Conservation (phyloP, 2,888 invertebrate genomes). For the Pyrrhosoma nymphula region DNA sequence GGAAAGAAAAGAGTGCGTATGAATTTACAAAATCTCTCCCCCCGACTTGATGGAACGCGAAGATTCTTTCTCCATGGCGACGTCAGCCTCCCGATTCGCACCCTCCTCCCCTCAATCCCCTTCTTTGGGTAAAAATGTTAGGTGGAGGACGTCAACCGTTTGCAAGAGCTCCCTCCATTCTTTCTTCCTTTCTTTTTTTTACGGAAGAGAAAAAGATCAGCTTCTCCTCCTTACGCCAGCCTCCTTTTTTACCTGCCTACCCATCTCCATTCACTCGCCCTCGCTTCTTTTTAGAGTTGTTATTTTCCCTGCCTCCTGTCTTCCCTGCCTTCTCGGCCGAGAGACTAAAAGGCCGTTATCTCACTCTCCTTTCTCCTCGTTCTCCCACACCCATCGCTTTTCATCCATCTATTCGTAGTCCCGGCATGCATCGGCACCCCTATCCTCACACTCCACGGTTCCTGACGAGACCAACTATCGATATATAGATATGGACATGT, state of each 20-base stretch:
- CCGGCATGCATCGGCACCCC: background rate
- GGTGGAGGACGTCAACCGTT: background rate
- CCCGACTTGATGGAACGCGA: background rate
- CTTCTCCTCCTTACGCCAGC: constrained; percentile 1
- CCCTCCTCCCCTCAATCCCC: background rate
- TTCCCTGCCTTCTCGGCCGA: background rate
- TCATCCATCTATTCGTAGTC: too few relatives aligned
- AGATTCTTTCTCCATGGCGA: background rate
- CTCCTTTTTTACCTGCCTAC: background rate
- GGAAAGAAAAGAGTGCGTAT: background rate
- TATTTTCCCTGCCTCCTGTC: background rate
- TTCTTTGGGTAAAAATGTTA: background rate
- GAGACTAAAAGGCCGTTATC: background rate
- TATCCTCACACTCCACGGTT: background rate
- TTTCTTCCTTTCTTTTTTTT: background rate
- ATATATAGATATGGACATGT: too few relatives aligned
- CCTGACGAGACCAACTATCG: too few relatives aligned
- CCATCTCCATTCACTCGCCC: background rate
- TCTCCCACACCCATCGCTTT: too few relatives aligned
- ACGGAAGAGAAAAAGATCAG: background rate
- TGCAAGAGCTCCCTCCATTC: background rate
- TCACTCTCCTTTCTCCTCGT: background rate
- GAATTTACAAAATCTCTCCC: background rate
- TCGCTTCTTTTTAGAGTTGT: background rate
- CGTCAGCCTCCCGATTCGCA: background rate